Conservation (phyloP, 2,797 vertebrate species). For the Acipenser ruthenus region DNA sequence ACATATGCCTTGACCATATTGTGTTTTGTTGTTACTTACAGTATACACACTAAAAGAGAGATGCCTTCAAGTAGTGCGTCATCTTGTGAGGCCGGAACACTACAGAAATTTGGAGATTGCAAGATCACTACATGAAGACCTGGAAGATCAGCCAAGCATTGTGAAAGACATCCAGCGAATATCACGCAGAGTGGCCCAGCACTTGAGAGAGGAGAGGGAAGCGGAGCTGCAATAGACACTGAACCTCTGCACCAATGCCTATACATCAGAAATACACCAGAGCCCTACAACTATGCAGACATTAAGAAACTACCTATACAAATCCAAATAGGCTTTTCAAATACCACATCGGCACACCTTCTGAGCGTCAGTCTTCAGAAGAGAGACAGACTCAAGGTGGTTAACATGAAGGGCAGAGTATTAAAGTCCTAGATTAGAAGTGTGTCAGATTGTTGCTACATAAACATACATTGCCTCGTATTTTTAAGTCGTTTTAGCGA, state of each 20-base stretch:
- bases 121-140: constrained; percentile 72
- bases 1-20: neutral
- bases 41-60: constrained; percentile 83
- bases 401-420: no score
- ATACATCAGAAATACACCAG: no score
- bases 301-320: no score
- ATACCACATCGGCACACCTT: no score
- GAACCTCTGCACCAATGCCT: neutral
- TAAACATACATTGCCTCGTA: no score
- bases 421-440: no score
- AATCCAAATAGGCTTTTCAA: no score
- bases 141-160: constrained; percentile 76
- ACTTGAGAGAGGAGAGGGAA: constrained; percentile 45
- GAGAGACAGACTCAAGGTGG: no score
- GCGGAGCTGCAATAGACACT: constrained; percentile 32
- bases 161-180: constrained; percentile 71
- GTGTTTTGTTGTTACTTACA: constrained; percentile 30
- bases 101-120: constrained; percentile 84
- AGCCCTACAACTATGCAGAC: no score
- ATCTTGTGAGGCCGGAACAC: constrained; percentile 72
- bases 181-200: constrained; percentile 46
- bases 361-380: no score
- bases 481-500: no score
- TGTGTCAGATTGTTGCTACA: no score
- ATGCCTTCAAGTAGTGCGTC: constrained; percentile 80